Evolutionary conservation across 2,888 invertebrate genomes (phyloP).

Genomic region (Neuroscelio doddi): DNA sequence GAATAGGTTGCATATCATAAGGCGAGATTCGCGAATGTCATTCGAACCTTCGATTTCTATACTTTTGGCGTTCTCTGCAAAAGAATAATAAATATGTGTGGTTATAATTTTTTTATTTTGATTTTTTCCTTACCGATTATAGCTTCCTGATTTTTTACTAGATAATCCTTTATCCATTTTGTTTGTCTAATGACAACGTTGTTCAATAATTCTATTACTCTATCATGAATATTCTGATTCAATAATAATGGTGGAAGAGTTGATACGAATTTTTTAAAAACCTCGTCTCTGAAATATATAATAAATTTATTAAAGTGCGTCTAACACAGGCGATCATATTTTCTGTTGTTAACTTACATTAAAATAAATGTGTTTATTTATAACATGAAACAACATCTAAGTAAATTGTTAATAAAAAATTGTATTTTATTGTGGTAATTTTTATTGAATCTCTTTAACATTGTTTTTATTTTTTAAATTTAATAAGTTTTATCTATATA

Average conservation of each 20-base stretch:
- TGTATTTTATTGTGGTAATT: too few species aligned
- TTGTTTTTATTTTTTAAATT: too few species aligned
- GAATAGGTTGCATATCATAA: constrained; percentile 67
- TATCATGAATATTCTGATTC: constrained; percentile 57
- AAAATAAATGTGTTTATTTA: too few species aligned
- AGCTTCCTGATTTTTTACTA: constrained; percentile 55
- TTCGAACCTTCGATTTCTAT: constrained; percentile 61
- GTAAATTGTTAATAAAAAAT: too few species aligned
- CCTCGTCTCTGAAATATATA: constrained; percentile 53
- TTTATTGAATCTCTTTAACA: too few species aligned
- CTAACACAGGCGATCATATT: too few species aligned
- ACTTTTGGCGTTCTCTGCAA: constrained; percentile 65
- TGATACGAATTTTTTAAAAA: constrained; percentile 60
- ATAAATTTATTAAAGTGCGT: constrained; percentile 13
- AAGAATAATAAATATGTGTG: constrained; percentile 1
- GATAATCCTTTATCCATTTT: constrained; percentile 58
- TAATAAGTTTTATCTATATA: too few species aligned
- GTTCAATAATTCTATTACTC: constrained; percentile 62
- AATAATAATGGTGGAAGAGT: constrained; percentile 61
- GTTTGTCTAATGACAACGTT: constrained; percentile 60
- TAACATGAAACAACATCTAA: too few species aligned
- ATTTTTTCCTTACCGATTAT: constrained; percentile 60
- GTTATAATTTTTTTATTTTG: constrained; percentile 2
- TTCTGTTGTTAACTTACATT: too few species aligned
- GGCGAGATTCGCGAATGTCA: constrained; percentile 60